These are phyloP conservation scores for Hemibagrus wyckioides DNA, from an alignment of 2,113 vertebrate species.

Conservation along the genomic window DNA sequence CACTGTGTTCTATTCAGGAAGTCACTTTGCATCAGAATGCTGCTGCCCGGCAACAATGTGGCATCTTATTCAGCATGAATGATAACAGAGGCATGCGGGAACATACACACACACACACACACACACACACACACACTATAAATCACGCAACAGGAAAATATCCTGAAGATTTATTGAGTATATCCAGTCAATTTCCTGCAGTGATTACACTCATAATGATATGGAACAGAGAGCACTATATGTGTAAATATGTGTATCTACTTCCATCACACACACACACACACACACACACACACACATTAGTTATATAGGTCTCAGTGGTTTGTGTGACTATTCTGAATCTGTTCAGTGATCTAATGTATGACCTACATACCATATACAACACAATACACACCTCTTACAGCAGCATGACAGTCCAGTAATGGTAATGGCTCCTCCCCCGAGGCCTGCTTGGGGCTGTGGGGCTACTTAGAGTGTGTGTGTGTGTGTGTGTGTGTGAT, in stretches of 20 bases:
- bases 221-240: neutral
- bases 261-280: neutral
- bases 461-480: slow-evolving; percentile 55
- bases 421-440: slow-evolving; percentile 55
- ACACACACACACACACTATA: slow-evolving; percentile 19
- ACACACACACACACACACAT: slow-evolving; percentile 5
- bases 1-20: slow-evolving; percentile 71
- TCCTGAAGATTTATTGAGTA: neutral
- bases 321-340: neutral
- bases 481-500: slow-evolving; percentile 59
- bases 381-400: neutral
- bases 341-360: neutral
- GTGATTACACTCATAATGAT: neutral
- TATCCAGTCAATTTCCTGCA: neutral
- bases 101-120: slow-evolving; percentile 42
- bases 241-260: neutral
- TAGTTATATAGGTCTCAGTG: neutral
- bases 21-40: slow-evolving; percentile 77
- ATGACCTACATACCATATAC: slow-evolving; percentile 27
- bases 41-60: slow-evolving; percentile 69
- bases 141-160: neutral
- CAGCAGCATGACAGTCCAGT: slow-evolving; percentile 41
- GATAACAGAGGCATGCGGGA: slow-evolving; percentile 63
- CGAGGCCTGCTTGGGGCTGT: slow-evolving; percentile 62
- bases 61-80: slow-evolving; percentile 65